phyloP scores from a whole-genome alignment of 2,113 vertebrate genomes.

The Laterallus jamaicensis region DNA sequence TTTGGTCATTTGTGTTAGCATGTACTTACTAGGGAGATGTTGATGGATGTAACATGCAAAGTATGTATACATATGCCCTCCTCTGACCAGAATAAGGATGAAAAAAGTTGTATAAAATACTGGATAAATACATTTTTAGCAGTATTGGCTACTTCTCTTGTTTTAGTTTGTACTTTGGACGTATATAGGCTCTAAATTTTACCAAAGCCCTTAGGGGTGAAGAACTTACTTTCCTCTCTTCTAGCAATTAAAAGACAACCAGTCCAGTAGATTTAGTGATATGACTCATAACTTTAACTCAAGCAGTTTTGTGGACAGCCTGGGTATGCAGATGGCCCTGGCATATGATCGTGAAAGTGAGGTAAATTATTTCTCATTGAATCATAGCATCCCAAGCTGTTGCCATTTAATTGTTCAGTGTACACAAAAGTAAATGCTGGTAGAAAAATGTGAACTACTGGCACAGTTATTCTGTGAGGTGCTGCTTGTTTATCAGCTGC shows the following conservation, averaged over 20 bases:
- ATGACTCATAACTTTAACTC: constrained; percentile 12
- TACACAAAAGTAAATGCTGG: constrained; percentile 12
- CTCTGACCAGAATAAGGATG: neutral
- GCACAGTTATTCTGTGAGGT: neutral
- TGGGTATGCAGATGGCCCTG: constrained; percentile 43
- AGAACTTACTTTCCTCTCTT: neutral
- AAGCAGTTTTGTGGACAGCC: constrained; percentile 26
- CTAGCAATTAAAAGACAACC: neutral
- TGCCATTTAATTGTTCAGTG: constrained; percentile 43
- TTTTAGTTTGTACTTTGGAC: neutral
- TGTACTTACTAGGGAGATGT: neutral
- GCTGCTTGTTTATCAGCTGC: neutral
- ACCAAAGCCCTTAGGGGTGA: neutral
- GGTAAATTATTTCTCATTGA: constrained; percentile 45
- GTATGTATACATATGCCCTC: neutral
- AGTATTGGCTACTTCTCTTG: neutral
- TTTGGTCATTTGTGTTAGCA: neutral
- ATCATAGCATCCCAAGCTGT: constrained; percentile 53
- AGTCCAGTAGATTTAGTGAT: neutral
- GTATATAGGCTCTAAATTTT: neutral
- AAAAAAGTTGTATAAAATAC: neutral
- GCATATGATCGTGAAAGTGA: constrained; percentile 36
- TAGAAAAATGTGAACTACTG: neutral
- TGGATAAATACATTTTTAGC: neutral
- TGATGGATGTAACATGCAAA: neutral